Base-by-base conservation (phyloP, 35 echinoderm and acorn worm genomes). In the Eucidaris tribuloides region DNA sequence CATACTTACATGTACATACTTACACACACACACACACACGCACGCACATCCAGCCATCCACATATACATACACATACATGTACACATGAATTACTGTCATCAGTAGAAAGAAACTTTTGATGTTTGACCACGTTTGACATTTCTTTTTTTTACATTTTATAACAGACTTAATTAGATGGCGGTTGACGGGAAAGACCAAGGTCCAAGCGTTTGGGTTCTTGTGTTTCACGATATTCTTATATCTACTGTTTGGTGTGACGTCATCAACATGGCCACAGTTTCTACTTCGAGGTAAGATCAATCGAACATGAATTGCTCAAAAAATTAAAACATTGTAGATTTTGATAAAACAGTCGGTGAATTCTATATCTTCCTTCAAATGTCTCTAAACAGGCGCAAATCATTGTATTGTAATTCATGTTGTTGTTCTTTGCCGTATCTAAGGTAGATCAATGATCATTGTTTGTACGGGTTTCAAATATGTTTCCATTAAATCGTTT, bases 161-260 rank as follows among this genome's bases (percentile, higher is more conserved):
- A 17, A 15, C 0, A 72, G 66, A 72, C 43, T 24, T 72, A 39
- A 72, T 17, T 32, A 37, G 36, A 72, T 72, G 66, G 66, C 66
- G 66, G 7, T 39, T 72, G 40, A 40, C 66, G 20, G 66, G 43
- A 24, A 72, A 72, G 40, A 72, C 36, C 66, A 72, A 72, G 22
- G 40, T 72, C 20, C 36, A 72, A 30, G 11, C 43, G 32, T 43
- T 72, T 37, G 66, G 66, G 7, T 20, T 72, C 7, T 14, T 20
- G 6, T 72, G 32, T 42, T 5, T 43, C 23, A 39, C 13, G n/a
- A 43, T 72, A 17, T 24, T 72, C 13, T 24, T n/a, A 32, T 72
- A 72, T 22, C 66, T 72, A 5, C 7, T 72, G 33, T 72, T 42
- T 43, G 66, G 66, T 23, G 20, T 40, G 20, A 72, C 66, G 36